phyloP scores from a whole-genome alignment of 2,797 vertebrate genomes.

The Astyanax mexicanus region DNA sequence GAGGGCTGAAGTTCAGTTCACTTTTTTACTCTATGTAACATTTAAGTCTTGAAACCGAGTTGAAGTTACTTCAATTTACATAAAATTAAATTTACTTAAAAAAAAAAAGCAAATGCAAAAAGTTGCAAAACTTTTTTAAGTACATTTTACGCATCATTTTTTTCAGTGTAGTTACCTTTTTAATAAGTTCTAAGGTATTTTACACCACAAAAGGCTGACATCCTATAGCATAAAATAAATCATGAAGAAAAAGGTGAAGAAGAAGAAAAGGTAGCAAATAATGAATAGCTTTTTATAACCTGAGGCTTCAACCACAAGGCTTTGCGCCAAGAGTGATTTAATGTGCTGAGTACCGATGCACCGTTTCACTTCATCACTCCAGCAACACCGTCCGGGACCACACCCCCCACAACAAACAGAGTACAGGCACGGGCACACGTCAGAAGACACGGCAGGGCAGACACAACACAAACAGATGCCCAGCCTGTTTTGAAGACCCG shows the following conservation, averaged over 20 bases:
- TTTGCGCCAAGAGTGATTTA: conserved; percentile 64
- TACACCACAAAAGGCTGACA: background rate
- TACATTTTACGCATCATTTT: too few relatives aligned
- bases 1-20: too few relatives aligned
- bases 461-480: conserved; percentile 10
- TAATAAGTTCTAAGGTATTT: too few relatives aligned
- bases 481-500: background rate
- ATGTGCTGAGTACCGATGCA: conserved; percentile 67
- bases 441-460: background rate
- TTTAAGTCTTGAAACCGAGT: too few relatives aligned
- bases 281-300: conserved; percentile 34
- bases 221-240: background rate
- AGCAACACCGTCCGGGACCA: conserved; percentile 44
- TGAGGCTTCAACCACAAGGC: conserved; percentile 54
- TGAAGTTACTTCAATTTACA: too few relatives aligned
- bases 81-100: too few relatives aligned
- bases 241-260: background rate
- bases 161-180: too few relatives aligned
- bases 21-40: too few relatives aligned
- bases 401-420: conserved; percentile 9
- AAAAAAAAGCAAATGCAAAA: too few relatives aligned
- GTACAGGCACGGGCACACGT: conserved; percentile 7
- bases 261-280: conserved; percentile 25
- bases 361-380: conserved; percentile 68
- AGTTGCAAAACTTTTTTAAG: too few relatives aligned